phyloP scores from a whole-genome alignment of 2,797 vertebrate genomes.

The Salmo trutta region DNA sequence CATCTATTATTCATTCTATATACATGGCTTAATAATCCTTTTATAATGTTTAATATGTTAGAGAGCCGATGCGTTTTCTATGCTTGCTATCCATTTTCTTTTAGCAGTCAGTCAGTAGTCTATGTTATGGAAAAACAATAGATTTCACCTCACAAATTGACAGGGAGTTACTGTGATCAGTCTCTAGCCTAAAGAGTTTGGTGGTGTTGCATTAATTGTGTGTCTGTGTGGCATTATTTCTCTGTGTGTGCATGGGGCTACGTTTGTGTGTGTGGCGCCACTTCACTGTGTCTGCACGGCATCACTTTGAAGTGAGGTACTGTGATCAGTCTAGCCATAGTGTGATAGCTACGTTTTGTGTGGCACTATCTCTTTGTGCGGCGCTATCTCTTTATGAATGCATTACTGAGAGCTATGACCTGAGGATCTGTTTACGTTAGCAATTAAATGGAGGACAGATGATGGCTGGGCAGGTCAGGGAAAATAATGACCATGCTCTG shows the following conservation, averaged over 20 bases:
- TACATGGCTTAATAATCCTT: conserved; percentile 41
- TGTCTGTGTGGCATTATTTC: no score
- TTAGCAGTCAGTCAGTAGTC: background rate
- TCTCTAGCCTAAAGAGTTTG: background rate
- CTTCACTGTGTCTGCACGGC: no score
- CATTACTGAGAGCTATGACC: conserved; percentile 62
- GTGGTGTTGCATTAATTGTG: background rate
- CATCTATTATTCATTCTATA: conserved; percentile 59
- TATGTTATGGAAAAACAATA: background rate
- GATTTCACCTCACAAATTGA: background rate
- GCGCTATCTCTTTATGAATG: conserved; percentile 42
- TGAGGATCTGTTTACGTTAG: conserved; percentile 75
- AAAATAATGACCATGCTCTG: conserved; percentile 73
- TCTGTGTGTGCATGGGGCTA: no score
- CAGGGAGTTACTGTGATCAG: background rate
- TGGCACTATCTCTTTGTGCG: no score
- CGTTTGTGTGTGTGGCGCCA: no score
- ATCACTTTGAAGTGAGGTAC: no score
- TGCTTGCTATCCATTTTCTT: no score
- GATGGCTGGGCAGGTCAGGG: conserved; percentile 73
- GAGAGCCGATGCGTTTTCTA: background rate
- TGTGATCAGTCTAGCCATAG: no score
- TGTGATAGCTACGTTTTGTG: no score
- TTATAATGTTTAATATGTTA: conserved; percentile 12
- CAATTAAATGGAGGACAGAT: conserved; percentile 77